Conservation (phyloP, 2,113 vertebrate genomes). For the Ictalurus furcatus region DNA sequence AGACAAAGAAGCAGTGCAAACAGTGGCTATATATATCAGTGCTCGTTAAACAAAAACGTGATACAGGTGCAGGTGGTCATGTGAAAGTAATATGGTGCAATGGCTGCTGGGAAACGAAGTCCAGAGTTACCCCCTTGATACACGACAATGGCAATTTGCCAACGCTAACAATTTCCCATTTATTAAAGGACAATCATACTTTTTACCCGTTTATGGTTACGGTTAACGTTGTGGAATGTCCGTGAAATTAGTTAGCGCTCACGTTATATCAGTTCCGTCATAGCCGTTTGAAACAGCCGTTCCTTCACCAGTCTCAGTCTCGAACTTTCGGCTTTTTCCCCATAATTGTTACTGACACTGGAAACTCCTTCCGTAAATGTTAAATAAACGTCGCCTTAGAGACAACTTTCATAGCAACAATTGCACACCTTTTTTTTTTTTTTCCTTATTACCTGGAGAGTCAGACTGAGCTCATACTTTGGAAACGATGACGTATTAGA, state of each 20-base stretch:
- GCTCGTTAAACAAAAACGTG: no score
- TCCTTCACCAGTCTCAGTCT: not conserved
- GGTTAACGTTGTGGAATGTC: not conserved
- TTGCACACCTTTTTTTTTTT: not conserved
- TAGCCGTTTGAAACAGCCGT: not conserved
- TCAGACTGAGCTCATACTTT: not conserved
- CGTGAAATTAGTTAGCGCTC: not conserved
- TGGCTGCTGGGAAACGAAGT: no score
- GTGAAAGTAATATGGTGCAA: no score
- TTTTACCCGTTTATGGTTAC: no score
- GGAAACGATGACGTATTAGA: not conserved
- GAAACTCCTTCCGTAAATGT: not conserved
- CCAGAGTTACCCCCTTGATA: no score
- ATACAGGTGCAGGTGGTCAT: no score
- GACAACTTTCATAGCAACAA: not conserved
- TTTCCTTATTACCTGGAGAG: not conserved
- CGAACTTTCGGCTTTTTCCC: not conserved
- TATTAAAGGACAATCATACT: no score
- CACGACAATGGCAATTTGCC: no score
- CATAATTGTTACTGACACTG: not conserved
- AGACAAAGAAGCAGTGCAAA: no score
- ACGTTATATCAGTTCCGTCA: not conserved
- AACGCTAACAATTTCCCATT: no score
- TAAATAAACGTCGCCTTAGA: not conserved
- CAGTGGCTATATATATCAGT: no score